Base-by-base conservation (phyloP, 2,888 invertebrate genomes). In the Platynereis dumerilii region DNA sequence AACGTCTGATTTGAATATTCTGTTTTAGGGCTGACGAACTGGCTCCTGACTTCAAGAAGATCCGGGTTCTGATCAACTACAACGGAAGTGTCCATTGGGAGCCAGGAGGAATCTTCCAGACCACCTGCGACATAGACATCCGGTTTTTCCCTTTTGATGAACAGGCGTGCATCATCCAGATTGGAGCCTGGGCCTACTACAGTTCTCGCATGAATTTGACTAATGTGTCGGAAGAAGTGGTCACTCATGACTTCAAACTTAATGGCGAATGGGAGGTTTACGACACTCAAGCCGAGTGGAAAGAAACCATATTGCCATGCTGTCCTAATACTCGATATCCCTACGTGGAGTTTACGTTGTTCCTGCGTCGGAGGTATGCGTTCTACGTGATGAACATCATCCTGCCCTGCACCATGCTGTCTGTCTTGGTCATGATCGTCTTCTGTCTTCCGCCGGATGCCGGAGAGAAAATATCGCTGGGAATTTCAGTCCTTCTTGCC, bases 371-470 rank as follows among this genome's bases (percentile, higher is more conserved):
- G n/a, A 61, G 73, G 24, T 67, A 70, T 44, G 66, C 70, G 7
- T 69, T 69, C 64, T 77, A 77, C 67, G 61, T 77, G 29, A 69
- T 72, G 62, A 77, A 77, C 67, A 74, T 77, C 53, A 69, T 77
- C 45, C 62, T 74, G 20, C 77, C 77, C 7, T 77, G 76, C 58
- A 57, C 74, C n/a, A 64, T 78, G 65, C 72, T 78, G 66, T 78
- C 76, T 24, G 66, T 74, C 2, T 72, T 78, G 20, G 76, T 78
- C 24, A 67, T 77, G 69, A 67, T 78, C 22, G 78, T 76, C 42
- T 78, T 78, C 60, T 76, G 74, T 57, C 69, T 78, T 53, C 78
- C 78, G n/a, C 78, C 78, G 7, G 78, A 79, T 56, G 74, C 75
- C 12, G 78, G 78, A 0, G 78, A 78, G 66, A 78, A 78, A 68